phyloP scores from a whole-genome alignment of 1,140 invertebrate genomes.

The Doryteuthis pealeii region DNA sequence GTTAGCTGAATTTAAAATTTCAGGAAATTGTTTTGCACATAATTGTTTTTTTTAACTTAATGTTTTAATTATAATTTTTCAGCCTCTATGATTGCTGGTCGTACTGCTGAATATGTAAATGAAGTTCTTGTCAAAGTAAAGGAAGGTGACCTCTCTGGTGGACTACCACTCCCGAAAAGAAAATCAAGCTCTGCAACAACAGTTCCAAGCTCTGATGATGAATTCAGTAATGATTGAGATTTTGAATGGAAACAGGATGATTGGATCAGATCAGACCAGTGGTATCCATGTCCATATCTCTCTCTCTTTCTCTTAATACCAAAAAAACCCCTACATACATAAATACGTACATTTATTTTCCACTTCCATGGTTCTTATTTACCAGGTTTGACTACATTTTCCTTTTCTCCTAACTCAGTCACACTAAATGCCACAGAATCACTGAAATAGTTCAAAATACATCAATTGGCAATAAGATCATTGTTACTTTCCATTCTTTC shows the following conservation, averaged over 20 bases:
- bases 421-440: too few relatives aligned
- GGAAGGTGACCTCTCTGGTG: slow-evolving; percentile 50
- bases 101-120: slow-evolving; percentile 85
- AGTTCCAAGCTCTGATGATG: not conserved
- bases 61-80: slow-evolving; percentile 55
- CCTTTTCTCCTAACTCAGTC: too few relatives aligned
- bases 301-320: too few relatives aligned
- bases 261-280: not conserved
- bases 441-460: too few relatives aligned
- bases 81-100: slow-evolving; percentile 78
- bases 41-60: not conserved
- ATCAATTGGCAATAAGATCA: too few relatives aligned
- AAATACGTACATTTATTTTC: not conserved
- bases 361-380: too few relatives aligned
- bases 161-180: slow-evolving; percentile 29
- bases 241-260: not conserved
- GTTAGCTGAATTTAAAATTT: too few relatives aligned
- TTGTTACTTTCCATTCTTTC: too few relatives aligned
- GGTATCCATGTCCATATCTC: too few relatives aligned
- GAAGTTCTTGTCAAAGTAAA: slow-evolving; percentile 73
- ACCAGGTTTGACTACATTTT: too few relatives aligned
- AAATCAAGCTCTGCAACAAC: not conserved
- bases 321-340: not conserved
- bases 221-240: slow-evolving; percentile 7
- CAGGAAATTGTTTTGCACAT: too few relatives aligned